Percentiles rank a stretch among this genome's conserved stretches.
Evolutionary conservation across 2,888 invertebrate species (phyloP).

Genomic region (Eledona agricola): DNA sequence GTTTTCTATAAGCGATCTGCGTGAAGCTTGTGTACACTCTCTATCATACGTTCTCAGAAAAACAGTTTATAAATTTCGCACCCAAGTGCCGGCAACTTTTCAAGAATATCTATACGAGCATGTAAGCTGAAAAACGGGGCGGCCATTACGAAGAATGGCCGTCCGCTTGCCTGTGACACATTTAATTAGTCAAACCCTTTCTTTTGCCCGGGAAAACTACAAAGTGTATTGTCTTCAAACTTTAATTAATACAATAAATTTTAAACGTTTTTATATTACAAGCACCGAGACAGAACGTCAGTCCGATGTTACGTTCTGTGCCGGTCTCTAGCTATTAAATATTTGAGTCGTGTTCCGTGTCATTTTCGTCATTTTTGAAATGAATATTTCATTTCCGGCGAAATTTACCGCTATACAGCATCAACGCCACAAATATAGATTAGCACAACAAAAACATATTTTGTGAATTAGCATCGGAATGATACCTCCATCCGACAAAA

Average conservation of each 20-base stretch:
- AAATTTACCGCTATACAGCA: neutral
- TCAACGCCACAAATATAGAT: constrained; percentile 5
- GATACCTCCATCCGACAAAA: constrained; percentile 13
- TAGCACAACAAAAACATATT: constrained; percentile 23
- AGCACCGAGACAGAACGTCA: no score
- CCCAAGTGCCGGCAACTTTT: constrained; percentile 21
- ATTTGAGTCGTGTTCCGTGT: no score
- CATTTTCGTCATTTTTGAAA: no score
- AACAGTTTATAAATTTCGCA: constrained; percentile 23
- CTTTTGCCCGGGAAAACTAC: neutral
- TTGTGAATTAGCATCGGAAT: constrained; percentile 11
- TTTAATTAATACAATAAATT: constrained; percentile 2
- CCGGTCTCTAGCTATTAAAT: no score
- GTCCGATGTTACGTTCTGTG: no score
- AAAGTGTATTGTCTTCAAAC: neutral
- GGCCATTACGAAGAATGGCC: constrained; percentile 8
- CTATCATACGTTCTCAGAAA: constrained; percentile 4
- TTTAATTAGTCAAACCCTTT: constrained; percentile 1
- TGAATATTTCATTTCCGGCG: no score
- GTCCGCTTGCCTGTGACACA: constrained; percentile 17
- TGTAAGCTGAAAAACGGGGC: constrained; percentile 15
- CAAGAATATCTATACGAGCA: constrained; percentile 23
- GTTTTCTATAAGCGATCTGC: no score
- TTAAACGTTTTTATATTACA: neutral
- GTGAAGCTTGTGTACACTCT: neutral